Conservation (phyloP, 2,888 invertebrate species). For the Thera britannica region DNA sequence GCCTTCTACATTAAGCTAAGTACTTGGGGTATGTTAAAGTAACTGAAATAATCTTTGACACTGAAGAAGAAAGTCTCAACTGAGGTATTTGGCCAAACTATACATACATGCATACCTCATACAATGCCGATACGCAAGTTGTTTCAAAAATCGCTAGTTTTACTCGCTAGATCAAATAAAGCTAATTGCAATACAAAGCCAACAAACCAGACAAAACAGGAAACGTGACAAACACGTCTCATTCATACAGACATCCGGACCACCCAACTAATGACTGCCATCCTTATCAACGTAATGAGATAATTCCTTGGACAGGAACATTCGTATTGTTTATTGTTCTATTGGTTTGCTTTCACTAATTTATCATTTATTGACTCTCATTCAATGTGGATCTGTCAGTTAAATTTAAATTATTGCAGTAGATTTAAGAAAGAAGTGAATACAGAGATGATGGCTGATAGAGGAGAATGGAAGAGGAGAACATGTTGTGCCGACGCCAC, state of each 20-base stretch:
- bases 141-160: too few species aligned
- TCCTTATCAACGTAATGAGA: slow-evolving; percentile 41
- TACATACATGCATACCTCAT: too few species aligned
- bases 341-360: slow-evolving; percentile 38
- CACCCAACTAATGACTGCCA: slow-evolving; percentile 34
- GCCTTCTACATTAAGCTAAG: too few species aligned
- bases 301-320: slow-evolving; percentile 34
- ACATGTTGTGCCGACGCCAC: too few species aligned
- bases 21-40: too few species aligned
- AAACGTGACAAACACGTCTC: slow-evolving; percentile 20
- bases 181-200: slow-evolving; percentile 14
- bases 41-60: too few species aligned
- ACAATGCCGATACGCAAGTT: too few species aligned
- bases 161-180: not conserved
- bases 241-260: slow-evolving; percentile 30
- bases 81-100: too few species aligned
- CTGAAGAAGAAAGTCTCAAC: too few species aligned
- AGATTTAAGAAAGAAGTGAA: too few species aligned
- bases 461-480: too few species aligned
- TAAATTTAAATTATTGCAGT: not conserved
- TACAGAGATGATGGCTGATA: too few species aligned
- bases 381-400: not conserved
- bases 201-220: slow-evolving; percentile 19
- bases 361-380: slow-evolving; percentile 39
- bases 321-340: slow-evolving; percentile 30